Evolutionary conservation across 2,113 vertebrate species (phyloP), one percentile per base, ranked within the genome.

Genomic region (Pomatorhinus ruficollis): DNA sequence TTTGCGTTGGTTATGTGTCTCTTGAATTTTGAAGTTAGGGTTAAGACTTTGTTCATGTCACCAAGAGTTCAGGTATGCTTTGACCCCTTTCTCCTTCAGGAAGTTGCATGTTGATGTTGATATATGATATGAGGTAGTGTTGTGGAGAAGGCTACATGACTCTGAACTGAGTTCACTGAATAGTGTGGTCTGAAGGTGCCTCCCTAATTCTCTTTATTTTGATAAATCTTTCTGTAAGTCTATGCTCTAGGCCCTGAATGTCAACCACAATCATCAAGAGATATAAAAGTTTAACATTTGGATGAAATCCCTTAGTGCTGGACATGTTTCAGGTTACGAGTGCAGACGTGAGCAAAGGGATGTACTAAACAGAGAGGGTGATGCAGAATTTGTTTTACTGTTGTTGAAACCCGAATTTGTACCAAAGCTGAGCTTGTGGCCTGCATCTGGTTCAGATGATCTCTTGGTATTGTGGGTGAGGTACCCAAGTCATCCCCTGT

Each of bases 401-500:
- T 44, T 92, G 10, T 18, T 74, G 54, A 84, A 84, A 77, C 42
- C 39, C 11, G 0, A 45, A 52, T 70, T 65, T 52, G 8, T 44
- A n/a, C 35, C 64, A 45, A 80, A 82, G n/a, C 19, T 87, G 37
- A 92, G 52, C n/a, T 65, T 37, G 22, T 49, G 70, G 37, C 31
- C 42, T 57, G 24, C 59, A 33, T 64, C 42, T 80, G 17, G 16
- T 59, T 54, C 0, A 3, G 19, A 47, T 22, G 39, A 37, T 74
- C 18, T 70, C 42, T 23, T 70, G 44, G 45, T 65, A 20, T 53
- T 83, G 28, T 60, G 47, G 12, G 19, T 92, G 27, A 83, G 0
- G 0, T 31, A 20, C 18, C 35, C 74, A 1, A 27, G 20, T 45
- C 4, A 3, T 54, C 23, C 68, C 27, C 44, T 45, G 0, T 52